phyloP scores from a whole-genome alignment of 2,797 vertebrate species.

The Rallus crepitans region DNA sequence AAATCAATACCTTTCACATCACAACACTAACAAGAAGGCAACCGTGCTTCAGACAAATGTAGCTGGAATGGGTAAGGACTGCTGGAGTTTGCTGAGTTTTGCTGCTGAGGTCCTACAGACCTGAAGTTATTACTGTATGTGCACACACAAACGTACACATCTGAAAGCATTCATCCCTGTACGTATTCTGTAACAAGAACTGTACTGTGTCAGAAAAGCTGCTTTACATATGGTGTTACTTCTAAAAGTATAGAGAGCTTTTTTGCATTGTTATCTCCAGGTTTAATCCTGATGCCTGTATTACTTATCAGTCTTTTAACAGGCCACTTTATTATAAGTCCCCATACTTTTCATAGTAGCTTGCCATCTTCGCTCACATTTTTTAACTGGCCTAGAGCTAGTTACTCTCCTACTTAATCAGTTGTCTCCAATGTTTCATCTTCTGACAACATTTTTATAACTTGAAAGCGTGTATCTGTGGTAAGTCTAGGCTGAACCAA shows the following conservation, averaged over 20 bases:
- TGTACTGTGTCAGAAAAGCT: neutral
- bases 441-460: neutral
- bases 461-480: neutral
- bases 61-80: neutral
- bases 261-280: neutral
- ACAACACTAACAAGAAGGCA: neutral
- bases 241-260: neutral
- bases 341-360: neutral
- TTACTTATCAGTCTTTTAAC: neutral
- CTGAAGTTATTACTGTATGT: neutral
- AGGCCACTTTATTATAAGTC: neutral
- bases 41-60: neutral
- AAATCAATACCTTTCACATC: conserved; percentile 14
- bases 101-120: neutral
- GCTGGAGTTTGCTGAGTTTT: neutral
- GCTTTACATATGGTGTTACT: neutral
- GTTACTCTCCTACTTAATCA: neutral
- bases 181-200: neutral
- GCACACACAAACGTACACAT: neutral
- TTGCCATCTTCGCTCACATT: neutral
- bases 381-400: neutral
- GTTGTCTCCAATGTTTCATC: neutral
- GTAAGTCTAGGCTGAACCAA: neutral
- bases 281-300: neutral
- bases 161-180: neutral